Conservation (phyloP, 1,140 invertebrate species). For the Lucilia cuprina region DNA sequence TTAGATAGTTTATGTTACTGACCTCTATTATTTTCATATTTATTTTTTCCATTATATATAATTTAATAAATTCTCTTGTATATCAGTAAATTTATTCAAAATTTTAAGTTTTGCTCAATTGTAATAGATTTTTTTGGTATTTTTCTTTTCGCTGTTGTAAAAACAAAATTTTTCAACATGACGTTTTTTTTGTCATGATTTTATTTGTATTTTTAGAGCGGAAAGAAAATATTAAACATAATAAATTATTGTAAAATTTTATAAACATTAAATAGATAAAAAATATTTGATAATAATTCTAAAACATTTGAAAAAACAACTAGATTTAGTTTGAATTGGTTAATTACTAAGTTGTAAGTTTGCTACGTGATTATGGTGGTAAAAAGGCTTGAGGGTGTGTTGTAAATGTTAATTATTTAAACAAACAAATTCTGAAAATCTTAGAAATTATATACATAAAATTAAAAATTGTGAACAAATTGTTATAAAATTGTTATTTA, state of each 20-base stretch:
- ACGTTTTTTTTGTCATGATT: not conserved
- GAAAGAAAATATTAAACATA: conserved; percentile 15
- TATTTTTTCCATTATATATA: not conserved
- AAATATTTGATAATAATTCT: too few species aligned
- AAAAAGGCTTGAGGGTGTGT: too few species aligned
- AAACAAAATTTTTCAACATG: not conserved
- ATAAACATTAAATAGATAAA: not conserved
- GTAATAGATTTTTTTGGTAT: not conserved
- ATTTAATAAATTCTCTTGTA: not conserved
- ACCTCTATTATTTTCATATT: not conserved
- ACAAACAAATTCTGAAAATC: too few species aligned
- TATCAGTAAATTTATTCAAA: not conserved
- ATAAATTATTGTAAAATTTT: not conserved
- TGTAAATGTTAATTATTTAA: too few species aligned
- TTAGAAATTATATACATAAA: too few species aligned
- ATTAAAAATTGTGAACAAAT: not conserved
- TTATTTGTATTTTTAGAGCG: conserved; percentile 29
- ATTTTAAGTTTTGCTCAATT: not conserved
- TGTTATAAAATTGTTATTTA: not conserved
- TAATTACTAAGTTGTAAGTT: too few species aligned
- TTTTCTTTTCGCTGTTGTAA: not conserved
- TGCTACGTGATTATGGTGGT: too few species aligned
- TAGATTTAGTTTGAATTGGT: too few species aligned
- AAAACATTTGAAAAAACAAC: too few species aligned
- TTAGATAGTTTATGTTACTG: not conserved